Percentiles rank a stretch among this genome's conserved stretches.
phyloP scores from a whole-genome alignment of 1,140 invertebrate genomes.

The Ostrea denselamellosa region DNA sequence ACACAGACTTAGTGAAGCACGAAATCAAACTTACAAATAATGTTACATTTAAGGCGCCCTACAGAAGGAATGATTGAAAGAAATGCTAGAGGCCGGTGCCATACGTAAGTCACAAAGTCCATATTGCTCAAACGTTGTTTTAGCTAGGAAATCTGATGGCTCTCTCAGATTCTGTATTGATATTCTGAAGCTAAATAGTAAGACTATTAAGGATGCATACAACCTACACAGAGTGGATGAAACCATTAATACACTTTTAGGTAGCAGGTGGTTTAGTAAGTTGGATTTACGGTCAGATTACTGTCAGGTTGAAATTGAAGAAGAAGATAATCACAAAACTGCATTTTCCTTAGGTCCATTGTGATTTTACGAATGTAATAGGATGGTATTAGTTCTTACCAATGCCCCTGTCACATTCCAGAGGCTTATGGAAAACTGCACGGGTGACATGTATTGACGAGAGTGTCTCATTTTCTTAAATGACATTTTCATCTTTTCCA shows the following conservation, averaged over 20 bases:
- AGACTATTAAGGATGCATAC: constrained; percentile 15
- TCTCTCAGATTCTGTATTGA: not conserved
- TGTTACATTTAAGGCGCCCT: constrained; percentile 17
- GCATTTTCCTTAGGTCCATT: not conserved
- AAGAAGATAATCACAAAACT: not conserved
- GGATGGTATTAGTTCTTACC: constrained; percentile 34
- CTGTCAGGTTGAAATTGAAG: constrained; percentile 24
- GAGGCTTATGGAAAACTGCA: constrained; percentile 42
- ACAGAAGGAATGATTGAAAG: constrained; percentile 15
- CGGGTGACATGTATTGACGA: constrained; percentile 34
- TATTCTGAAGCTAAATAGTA: not conserved
- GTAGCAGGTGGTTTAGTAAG: not conserved
- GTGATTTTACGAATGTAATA: constrained; percentile 40
- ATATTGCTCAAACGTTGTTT: too few relatives aligned
- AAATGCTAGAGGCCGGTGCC: constrained; percentile 40
- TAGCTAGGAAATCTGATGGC: constrained; percentile 9
- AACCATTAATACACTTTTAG: not conserved
- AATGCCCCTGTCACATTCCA: constrained; percentile 42
- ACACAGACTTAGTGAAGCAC: constrained; percentile 36
- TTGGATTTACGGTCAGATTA: constrained; percentile 12
- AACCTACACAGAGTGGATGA: not conserved
- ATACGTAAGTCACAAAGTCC: constrained; percentile 38
- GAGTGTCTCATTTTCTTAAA: constrained; percentile 34
- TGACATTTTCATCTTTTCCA: constrained; percentile 36
- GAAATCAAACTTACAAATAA: constrained; percentile 32